These are phyloP conservation scores for Chymomyza costata DNA, from an alignment of 1,140 invertebrate genomes.

Conservation along the genomic window DNA sequence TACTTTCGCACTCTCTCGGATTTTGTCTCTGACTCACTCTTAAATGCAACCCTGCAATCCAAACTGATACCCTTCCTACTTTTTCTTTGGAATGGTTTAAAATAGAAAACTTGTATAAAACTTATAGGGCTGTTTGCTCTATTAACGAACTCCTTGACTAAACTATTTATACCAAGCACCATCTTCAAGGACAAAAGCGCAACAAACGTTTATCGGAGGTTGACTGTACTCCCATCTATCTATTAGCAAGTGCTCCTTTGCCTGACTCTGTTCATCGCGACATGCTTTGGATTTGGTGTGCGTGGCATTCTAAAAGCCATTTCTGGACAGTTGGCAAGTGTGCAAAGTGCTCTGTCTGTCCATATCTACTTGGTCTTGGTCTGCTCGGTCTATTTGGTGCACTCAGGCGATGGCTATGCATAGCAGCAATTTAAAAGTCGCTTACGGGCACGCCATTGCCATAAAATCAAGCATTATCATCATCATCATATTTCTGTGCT, in stretches of 20 bases:
- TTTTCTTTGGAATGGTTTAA: constrained; percentile 25
- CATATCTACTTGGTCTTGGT: background rate
- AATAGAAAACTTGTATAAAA: constrained; percentile 36
- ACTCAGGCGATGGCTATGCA: constrained; percentile 44
- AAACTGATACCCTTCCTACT: background rate
- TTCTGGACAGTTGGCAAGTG: no score
- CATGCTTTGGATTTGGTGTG: no score
- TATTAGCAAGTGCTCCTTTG: no score
- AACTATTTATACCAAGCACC: constrained; percentile 37
- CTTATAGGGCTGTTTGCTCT: constrained; percentile 32
- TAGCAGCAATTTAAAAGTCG: constrained; percentile 63
- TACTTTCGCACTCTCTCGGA: no score
- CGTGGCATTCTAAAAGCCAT: no score
- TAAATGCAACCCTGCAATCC: background rate
- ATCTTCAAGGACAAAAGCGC: constrained; percentile 23
- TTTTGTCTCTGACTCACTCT: background rate
- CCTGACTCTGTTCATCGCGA: no score
- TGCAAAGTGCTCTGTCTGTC: background rate
- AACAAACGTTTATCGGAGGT: constrained; percentile 30
- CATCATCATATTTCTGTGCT: constrained; percentile 28
- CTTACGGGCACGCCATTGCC: constrained; percentile 60
- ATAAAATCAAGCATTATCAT: constrained; percentile 58
- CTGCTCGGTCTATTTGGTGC: constrained; percentile 8
- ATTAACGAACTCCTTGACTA: constrained; percentile 63
- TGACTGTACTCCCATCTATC: no score